phyloP scores from a whole-genome alignment of 1,140 invertebrate genomes.

The Saccostrea echinata region DNA sequence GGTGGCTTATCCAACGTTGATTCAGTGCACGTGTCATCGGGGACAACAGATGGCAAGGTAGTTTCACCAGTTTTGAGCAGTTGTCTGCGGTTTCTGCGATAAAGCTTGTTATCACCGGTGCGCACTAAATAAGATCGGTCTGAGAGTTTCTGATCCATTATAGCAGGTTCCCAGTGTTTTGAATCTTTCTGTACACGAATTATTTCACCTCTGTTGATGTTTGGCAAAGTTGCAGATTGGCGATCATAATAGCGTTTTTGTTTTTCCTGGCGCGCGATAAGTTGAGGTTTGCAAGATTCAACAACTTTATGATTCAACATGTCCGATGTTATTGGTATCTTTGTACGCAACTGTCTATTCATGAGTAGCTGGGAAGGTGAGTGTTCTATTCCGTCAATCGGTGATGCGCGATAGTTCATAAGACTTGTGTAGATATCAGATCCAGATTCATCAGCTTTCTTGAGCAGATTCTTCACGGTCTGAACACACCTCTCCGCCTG shows the following conservation, averaged over 20 bases:
- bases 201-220: constrained; percentile 28
- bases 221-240: not conserved
- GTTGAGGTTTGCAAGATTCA: too few relatives aligned
- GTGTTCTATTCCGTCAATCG: too few relatives aligned
- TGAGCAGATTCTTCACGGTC: too few relatives aligned
- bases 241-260: constrained; percentile 40
- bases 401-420: too few relatives aligned
- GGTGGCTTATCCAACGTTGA: not conserved
- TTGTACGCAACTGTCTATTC: too few relatives aligned
- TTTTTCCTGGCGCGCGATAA: not conserved
- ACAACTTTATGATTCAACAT: too few relatives aligned
- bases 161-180: constrained; percentile 6
- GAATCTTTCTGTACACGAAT: constrained; percentile 12
- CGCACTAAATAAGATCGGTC: not conserved
- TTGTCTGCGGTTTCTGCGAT: constrained; percentile 18
- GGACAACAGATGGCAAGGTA: constrained; percentile 12
- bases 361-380: too few relatives aligned
- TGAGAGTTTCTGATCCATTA: not conserved
- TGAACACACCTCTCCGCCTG: too few relatives aligned
- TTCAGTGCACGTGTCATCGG: constrained; percentile 30
- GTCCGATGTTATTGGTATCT: too few relatives aligned
- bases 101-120: not conserved
- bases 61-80: constrained; percentile 27
- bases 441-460: too few relatives aligned
- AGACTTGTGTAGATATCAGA: too few relatives aligned